Percentiles rank a stretch among this genome's conserved stretches.
phyloP scores from a whole-genome alignment of 2,888 invertebrate species.

The Microctonus hyperodae region DNA sequence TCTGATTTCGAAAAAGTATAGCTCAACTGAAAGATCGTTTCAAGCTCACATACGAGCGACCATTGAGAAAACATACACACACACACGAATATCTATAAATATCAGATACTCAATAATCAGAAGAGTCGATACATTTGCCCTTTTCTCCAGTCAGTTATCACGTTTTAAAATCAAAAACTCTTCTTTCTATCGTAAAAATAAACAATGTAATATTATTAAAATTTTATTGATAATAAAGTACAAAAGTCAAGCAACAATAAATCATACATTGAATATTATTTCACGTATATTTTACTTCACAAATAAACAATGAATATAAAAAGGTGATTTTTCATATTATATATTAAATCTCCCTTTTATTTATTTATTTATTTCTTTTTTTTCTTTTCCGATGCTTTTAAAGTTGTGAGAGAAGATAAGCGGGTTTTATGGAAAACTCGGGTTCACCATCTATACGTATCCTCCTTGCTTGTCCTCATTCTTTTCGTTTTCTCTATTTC shows the following conservation, averaged over 20 bases:
- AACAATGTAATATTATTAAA: background rate
- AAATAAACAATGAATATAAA: background rate
- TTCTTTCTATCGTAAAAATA: no score
- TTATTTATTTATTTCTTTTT: background rate
- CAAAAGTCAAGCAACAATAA: background rate
- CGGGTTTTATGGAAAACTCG: conserved; percentile 1
- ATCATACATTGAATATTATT: background rate
- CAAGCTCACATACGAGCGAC: conserved; percentile 6
- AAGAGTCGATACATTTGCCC: background rate
- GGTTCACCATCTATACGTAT: background rate
- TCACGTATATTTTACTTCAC: background rate
- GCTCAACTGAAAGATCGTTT: conserved; percentile 1
- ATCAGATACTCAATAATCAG: conserved; percentile 1
- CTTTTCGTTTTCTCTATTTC: background rate
- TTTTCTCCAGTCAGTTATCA: background rate
- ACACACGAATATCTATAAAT: background rate
- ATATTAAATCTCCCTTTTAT: background rate
- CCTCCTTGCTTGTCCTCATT: background rate
- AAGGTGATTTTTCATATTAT: background rate
- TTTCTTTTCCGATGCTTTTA: background rate
- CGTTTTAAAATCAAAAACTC: conserved; percentile 12
- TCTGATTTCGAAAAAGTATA: conserved; percentile 26
- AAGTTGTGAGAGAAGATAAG: conserved; percentile 1
- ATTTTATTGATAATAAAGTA: background rate
- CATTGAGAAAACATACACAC: background rate